Percentiles rank a stretch among this genome's conserved stretches.
Evolutionary conservation across 92 coral and sea anemone species (phyloP).

Genomic region (Parazoanthus darwini): DNA sequence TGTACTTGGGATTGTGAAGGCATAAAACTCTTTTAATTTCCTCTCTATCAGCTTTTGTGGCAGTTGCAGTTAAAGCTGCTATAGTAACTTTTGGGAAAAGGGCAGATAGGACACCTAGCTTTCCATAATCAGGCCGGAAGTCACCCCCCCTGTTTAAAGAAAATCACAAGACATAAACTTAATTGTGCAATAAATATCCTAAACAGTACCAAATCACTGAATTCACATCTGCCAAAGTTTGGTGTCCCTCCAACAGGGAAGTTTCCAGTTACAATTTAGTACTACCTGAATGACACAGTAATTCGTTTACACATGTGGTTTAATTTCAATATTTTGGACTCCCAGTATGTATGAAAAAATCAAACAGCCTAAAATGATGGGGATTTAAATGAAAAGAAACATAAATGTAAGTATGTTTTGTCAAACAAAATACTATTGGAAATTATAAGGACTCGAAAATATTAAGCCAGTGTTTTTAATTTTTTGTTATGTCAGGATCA

Average conservation of each 20-base stretch:
- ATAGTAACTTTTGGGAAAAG: slow-evolving; percentile 5
- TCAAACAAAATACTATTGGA: too few species aligned
- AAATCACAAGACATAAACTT: neutral
- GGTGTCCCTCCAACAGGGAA: neutral
- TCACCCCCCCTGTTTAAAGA: slow-evolving; percentile 20
- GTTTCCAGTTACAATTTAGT: neutral
- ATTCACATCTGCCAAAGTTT: neutral
- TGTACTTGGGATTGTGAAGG: slow-evolving; percentile 1
- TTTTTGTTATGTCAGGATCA: too few species aligned
- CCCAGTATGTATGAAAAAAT: neutral
- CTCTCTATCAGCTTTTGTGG: slow-evolving; percentile 10
- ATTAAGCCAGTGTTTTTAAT: too few species aligned
- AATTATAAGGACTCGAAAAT: too few species aligned
- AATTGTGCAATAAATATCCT: neutral
- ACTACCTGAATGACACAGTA: neutral
- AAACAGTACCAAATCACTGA: neutral
- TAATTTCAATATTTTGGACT: neutral
- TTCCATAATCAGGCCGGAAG: slow-evolving; percentile 21
- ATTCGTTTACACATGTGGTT: neutral
- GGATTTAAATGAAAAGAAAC: neutral
- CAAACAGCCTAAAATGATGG: neutral
- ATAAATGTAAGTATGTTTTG: neutral
- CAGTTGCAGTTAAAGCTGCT: slow-evolving; percentile 23
- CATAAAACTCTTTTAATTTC: slow-evolving; percentile 3
- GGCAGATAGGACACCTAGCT: slow-evolving; percentile 9